A percentile compares a stretch with the other conserved stretches of the same genome.
Evolutionary conservation across 2,888 invertebrate genomes (phyloP).

Genomic region (Habrosyne pyritoides): DNA sequence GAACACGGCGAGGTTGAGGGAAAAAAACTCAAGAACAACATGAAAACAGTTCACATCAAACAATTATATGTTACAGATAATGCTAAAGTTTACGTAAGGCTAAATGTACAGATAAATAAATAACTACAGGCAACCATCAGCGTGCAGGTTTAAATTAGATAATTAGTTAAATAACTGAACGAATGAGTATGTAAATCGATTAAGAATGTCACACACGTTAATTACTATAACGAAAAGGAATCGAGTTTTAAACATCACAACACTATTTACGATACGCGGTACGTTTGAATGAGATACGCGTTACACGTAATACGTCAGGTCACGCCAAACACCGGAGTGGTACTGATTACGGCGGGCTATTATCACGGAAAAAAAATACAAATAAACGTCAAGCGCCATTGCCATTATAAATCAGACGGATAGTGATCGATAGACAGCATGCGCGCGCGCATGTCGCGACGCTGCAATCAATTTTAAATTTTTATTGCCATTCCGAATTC

Average conservation of each 20-base stretch:
- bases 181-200: slow-evolving; percentile 28
- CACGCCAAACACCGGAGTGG: slow-evolving; percentile 51
- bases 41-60: not conserved
- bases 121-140: not conserved
- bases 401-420: slow-evolving; percentile 36
- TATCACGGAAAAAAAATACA: slow-evolving; percentile 69
- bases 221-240: slow-evolving; percentile 2
- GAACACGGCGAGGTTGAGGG: slow-evolving; percentile 34
- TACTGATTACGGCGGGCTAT: slow-evolving; percentile 60
- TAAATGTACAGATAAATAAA: slow-evolving; percentile 5
- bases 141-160: not conserved
- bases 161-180: not conserved
- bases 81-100: slow-evolving; percentile 4
- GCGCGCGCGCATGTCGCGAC: slow-evolving; percentile 14
- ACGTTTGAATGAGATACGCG: slow-evolving; percentile 1
- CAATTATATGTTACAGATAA: not conserved
- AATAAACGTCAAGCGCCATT: slow-evolving; percentile 43
- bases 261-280: slow-evolving; percentile 5
- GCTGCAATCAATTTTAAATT: not conserved
- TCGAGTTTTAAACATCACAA: slow-evolving; percentile 7
- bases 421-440: slow-evolving; percentile 25
- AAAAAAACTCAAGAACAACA: slow-evolving; percentile 12
- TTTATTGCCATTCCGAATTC: not conserved
- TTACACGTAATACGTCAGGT: slow-evolving; percentile 41
- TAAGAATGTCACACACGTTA: slow-evolving; percentile 13